phyloP scores from a whole-genome alignment of 1,140 invertebrate species.

The Chelonus insularis region DNA sequence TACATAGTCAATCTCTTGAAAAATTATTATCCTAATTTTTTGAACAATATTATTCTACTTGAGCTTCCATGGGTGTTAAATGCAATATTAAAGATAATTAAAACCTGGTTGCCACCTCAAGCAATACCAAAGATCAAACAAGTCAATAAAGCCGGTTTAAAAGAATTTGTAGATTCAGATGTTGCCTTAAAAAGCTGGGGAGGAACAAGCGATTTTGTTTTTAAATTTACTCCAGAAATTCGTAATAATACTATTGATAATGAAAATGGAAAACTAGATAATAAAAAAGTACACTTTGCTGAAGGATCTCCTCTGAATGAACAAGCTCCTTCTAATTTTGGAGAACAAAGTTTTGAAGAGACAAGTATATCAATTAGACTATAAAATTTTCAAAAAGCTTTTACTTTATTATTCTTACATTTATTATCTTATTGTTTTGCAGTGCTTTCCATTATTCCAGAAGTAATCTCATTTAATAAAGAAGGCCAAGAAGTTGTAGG shows the following conservation, averaged over 20 bases:
- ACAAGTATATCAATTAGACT: conserved; percentile 35
- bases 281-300: conserved; percentile 66
- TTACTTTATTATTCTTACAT: background rate
- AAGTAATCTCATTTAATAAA: conserved; percentile 67
- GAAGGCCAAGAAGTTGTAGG: conserved; percentile 68
- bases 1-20: conserved; percentile 88
- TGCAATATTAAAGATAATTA: conserved; percentile 91
- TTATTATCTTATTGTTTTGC: conserved; percentile 29
- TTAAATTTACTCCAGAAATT: conserved; percentile 70
- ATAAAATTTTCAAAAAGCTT: too few relatives aligned
- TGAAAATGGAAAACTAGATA: conserved; percentile 60
- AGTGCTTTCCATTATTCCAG: conserved; percentile 61
- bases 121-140: conserved; percentile 90
- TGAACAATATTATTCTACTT: conserved; percentile 90
- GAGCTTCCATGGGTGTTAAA: conserved; percentile 95
- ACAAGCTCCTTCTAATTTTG: conserved; percentile 41
- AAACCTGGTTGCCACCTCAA: conserved; percentile 83
- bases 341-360: conserved; percentile 45
- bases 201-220: conserved; percentile 77
- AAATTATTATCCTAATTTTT: conserved; percentile 84
- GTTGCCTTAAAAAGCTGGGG: conserved; percentile 82
- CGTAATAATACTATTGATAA: conserved; percentile 46
- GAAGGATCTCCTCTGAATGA: conserved; percentile 63
- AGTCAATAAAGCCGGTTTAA: conserved; percentile 76
- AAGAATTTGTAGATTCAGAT: conserved; percentile 75